A percentile compares a stretch with the other conserved stretches of the same genome.
phyloP scores from a whole-genome alignment of 2,113 vertebrate species.

The Oreochromis aureus region DNA sequence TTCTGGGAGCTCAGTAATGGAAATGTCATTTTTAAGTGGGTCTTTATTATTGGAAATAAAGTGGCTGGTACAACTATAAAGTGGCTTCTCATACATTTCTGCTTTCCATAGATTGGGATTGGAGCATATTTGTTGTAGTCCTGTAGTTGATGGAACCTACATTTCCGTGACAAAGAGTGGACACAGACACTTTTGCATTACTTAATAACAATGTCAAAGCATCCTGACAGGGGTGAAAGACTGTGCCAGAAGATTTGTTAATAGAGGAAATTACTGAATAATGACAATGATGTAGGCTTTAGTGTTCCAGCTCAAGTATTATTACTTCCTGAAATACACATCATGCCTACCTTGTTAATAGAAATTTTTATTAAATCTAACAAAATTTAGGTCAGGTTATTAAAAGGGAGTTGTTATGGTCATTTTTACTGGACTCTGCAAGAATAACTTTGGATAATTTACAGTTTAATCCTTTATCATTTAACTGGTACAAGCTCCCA shows the following conservation, averaged over 20 bases:
- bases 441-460: neutral
- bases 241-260: neutral
- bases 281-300: neutral
- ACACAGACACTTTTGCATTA: neutral
- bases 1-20: conserved; percentile 49
- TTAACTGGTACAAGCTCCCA: neutral
- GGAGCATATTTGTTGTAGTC: neutral
- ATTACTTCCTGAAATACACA: neutral
- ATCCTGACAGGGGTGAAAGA: neutral
- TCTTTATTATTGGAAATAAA: conserved; percentile 62
- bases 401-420: neutral
- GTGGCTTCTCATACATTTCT: neutral
- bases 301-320: neutral
- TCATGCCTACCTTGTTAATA: neutral
- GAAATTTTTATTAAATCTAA: neutral
- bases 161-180: neutral
- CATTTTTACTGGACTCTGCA: neutral
- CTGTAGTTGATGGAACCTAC: neutral
- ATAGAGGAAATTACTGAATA: neutral
- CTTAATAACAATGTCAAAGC: neutral
- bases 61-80: conserved; percentile 30
- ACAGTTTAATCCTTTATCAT: neutral
- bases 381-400: neutral
- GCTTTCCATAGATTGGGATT: neutral
- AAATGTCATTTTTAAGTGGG: conserved; percentile 57